Evolutionary conservation across 2,113 vertebrate genomes (phyloP).

Genomic region (Zosterops japonicus): DNA sequence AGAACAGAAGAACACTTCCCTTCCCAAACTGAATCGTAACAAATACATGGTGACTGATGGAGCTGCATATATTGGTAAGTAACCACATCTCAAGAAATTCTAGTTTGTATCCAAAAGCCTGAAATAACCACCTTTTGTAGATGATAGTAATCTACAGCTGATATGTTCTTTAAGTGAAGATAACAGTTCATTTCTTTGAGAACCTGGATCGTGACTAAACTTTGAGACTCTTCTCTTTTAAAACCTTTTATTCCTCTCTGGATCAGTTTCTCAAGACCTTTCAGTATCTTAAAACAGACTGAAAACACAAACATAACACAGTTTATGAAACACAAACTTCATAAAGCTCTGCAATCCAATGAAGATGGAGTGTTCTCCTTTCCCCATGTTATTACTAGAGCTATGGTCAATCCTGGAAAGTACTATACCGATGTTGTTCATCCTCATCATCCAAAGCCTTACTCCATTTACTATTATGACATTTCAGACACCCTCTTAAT

Average conservation of each 20-base stretch:
- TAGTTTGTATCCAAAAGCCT: not conserved
- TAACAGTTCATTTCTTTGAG: not conserved
- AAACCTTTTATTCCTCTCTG: not conserved
- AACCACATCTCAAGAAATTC: not conserved
- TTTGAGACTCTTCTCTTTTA: not conserved
- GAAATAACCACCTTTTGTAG: not conserved
- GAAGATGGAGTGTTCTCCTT: not conserved
- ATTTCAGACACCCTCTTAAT: not conserved
- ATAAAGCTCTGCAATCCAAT: not conserved
- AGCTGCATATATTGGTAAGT: constrained; percentile 90
- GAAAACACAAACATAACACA: not conserved
- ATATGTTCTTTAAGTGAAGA: not conserved
- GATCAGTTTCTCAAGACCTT: not conserved
- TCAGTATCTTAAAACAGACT: not conserved
- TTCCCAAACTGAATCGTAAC: constrained; percentile 88
- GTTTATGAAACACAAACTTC: not conserved
- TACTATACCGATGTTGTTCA: not conserved
- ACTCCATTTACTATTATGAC: not conserved
- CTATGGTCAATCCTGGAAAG: not conserved
- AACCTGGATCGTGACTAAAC: not conserved
- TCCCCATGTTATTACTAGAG: not conserved
- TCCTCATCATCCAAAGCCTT: not conserved
- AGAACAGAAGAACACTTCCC: constrained; percentile 78
- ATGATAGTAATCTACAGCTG: not conserved
- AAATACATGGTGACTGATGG: constrained; percentile 95